Percentiles rank a stretch among this genome's conserved stretches.
Evolutionary conservation across 2,113 vertebrate genomes (phyloP).

Genomic region (Pollimyrus isidori): DNA sequence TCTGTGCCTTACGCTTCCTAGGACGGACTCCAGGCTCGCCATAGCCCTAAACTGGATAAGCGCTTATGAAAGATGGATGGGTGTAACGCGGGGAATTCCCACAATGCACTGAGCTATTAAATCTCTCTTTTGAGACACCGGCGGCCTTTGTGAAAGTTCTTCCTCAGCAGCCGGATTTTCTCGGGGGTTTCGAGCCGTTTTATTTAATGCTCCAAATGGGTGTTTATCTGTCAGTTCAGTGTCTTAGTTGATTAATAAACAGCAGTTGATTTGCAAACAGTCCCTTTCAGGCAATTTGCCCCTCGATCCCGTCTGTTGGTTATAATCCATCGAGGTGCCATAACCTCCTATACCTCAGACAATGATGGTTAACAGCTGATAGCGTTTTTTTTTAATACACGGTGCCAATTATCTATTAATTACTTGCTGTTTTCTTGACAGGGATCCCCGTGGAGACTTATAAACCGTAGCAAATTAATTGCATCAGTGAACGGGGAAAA

Average conservation of each 20-base stretch:
- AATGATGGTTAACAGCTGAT: conserved; percentile 4
- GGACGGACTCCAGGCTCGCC: background rate
- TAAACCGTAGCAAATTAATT: conserved; percentile 13
- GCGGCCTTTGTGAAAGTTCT: background rate
- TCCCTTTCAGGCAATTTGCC: background rate
- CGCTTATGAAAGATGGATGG: background rate
- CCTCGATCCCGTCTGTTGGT: background rate
- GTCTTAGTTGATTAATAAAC: conserved; percentile 4
- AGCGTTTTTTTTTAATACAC: conserved; percentile 3
- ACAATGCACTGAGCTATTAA: background rate
- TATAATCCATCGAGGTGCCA: background rate
- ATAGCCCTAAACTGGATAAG: background rate
- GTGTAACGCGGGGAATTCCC: background rate
- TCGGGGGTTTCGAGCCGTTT: background rate
- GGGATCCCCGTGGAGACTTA: conserved; percentile 5
- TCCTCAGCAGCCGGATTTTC: background rate
- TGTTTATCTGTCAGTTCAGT: background rate
- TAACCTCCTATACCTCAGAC: background rate
- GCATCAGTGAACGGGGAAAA: conserved; percentile 9
- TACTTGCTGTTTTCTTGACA: conserved; percentile 15
- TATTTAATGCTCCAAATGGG: background rate
- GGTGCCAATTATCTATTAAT: conserved; percentile 13
- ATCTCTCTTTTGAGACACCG: background rate
- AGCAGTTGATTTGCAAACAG: background rate
- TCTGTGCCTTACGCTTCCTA: background rate